Percentiles rank a stretch among this genome's conserved stretches.
Evolutionary conservation across 2,888 invertebrate genomes (phyloP).

Genomic region (Timandra comae): DNA sequence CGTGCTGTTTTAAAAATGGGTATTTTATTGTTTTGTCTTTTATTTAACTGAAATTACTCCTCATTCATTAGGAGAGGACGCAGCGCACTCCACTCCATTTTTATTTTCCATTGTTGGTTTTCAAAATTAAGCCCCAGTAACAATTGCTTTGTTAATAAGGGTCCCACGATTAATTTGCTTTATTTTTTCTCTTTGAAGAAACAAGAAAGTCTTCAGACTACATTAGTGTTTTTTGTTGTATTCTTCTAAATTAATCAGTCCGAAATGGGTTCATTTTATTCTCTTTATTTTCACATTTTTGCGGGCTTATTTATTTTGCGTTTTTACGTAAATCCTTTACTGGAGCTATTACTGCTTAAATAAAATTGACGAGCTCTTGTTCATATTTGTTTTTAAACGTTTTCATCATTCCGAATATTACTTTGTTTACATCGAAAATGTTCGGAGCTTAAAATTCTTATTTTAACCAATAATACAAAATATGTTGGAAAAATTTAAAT

Average conservation of each 20-base stretch:
- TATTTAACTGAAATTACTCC: constrained; percentile 72
- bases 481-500: neutral
- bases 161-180: constrained; percentile 54
- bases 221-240: constrained; percentile 31
- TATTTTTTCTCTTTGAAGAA: constrained; percentile 43
- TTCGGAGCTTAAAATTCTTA: no score
- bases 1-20: constrained; percentile 61
- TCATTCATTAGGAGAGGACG: constrained; percentile 69
- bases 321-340: neutral
- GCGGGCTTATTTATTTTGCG: constrained; percentile 1
- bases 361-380: constrained; percentile 5
- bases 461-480: no score
- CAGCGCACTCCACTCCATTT: constrained; percentile 60
- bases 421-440: no score
- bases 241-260: constrained; percentile 32
- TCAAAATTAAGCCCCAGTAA: constrained; percentile 68
- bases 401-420: constrained; percentile 2
- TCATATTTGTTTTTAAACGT: neutral
- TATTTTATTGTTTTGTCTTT: constrained; percentile 69
- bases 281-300: constrained; percentile 9
- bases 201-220: constrained; percentile 34
- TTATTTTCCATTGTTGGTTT: constrained; percentile 73
- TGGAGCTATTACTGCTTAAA: constrained; percentile 7
- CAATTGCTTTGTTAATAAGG: constrained; percentile 72
- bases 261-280: constrained; percentile 23